These are phyloP conservation scores for Bergia puertoricense DNA, from an alignment of 92 coral and sea anemone species.

Conservation along the genomic window DNA sequence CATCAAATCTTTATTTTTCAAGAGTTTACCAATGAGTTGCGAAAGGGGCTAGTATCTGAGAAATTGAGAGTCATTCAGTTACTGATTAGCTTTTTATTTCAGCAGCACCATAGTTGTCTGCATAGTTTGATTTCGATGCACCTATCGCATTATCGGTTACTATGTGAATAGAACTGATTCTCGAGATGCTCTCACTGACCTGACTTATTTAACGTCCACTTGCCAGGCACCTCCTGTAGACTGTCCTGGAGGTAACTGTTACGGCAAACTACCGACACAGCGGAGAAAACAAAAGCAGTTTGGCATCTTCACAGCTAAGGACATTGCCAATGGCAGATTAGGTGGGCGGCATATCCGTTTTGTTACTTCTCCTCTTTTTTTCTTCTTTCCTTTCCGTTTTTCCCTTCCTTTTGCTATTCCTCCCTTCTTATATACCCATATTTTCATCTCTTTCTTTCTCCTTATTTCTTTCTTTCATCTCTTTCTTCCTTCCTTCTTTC, in stretches of 20 bases:
- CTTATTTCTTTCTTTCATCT: too few species aligned
- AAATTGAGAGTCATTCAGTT: too few species aligned
- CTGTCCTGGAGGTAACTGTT: conserved; percentile 75
- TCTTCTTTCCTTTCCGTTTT: background rate
- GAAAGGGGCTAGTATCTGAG: too few species aligned
- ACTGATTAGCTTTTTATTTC: too few species aligned
- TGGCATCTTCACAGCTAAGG: conserved; percentile 77
- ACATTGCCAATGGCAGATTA: conserved; percentile 58
- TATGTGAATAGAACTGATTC: background rate
- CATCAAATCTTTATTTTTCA: too few species aligned
- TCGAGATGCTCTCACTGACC: background rate
- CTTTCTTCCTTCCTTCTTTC: background rate
- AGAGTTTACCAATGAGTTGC: too few species aligned
- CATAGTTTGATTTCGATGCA: background rate
- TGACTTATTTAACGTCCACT: background rate
- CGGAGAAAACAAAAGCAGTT: conserved; percentile 67
- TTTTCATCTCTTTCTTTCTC: too few species aligned
- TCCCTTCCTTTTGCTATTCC: background rate
- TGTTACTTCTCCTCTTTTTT: background rate
- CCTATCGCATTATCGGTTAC: background rate
- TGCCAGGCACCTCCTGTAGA: conserved; percentile 68
- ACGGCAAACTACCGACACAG: conserved; percentile 41
- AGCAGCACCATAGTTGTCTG: too few species aligned
- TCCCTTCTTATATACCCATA: too few species aligned
- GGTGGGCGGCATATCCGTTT: conserved; percentile 44